Conservation (phyloP, 1,140 invertebrate genomes). For the Anastatus disparis region DNA sequence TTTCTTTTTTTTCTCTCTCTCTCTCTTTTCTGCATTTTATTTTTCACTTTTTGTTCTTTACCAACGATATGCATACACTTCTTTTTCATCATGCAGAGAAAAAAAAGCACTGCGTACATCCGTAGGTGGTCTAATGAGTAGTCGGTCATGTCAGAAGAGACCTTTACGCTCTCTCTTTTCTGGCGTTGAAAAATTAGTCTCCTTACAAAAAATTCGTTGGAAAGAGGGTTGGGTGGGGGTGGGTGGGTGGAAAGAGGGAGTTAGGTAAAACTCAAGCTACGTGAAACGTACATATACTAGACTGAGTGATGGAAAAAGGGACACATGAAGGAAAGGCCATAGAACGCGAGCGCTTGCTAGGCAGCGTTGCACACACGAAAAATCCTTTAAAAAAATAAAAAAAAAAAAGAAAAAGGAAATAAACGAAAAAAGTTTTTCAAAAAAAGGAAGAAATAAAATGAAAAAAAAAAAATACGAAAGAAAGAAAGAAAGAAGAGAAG, state of each 20-base stretch:
- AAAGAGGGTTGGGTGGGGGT: background rate
- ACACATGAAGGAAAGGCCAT: background rate
- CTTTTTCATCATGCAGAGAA: too few species aligned
- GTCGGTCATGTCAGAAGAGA: conserved; percentile 15
- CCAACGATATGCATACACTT: too few species aligned
- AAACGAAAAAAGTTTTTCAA: background rate
- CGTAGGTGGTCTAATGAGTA: conserved; percentile 31
- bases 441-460: background rate
- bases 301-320: conserved; percentile 2
- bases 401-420: background rate
- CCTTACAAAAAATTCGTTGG: conserved; percentile 38
- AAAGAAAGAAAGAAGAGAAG: conserved; percentile 21
- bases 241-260: background rate
- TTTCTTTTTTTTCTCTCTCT: too few species aligned
- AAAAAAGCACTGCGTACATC: background rate
- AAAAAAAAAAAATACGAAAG: background rate
- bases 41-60: too few species aligned
- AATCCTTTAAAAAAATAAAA: background rate
- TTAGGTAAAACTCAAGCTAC: too few species aligned
- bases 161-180: conserved; percentile 1
- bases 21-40: too few species aligned
- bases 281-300: too few species aligned
- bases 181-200: conserved; percentile 44
- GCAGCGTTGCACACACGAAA: background rate
- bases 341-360: too few species aligned